Base-by-base conservation (phyloP, 2,113 vertebrate genomes). In the Phodopus roborovskii region DNA sequence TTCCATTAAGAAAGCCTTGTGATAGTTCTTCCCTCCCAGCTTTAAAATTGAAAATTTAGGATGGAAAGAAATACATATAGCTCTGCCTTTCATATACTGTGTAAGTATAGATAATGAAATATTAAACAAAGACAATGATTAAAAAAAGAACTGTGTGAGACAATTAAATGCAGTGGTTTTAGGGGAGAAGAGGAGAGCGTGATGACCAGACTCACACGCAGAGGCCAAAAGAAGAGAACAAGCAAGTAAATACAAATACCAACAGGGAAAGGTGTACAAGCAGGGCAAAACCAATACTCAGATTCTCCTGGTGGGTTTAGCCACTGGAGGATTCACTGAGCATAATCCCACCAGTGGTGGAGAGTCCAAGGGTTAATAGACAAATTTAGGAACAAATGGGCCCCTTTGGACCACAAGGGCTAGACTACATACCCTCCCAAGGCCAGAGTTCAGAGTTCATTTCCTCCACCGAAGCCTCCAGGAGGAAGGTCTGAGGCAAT, bases 311-410 rank as follows among this genome's bases (percentile, higher is more conserved):
- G 45, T 78, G 85, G 89, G 71, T 66, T 60, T 85, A 90, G 64
- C 91, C 93, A 81, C 58, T 42, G 20, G 36, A 92, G 81, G 58
- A 95, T 94, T 94, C 70, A 90, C 53, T 90, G 84, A 96, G 94
- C 36, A 53, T 86, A 97, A 74, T 94, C 94, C 94, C 92, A 92
- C 22, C 11, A 64, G 90, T 60, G 0, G 7, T 4, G 56, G 60
- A 86, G 53, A 85, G 94, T 95, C 77, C 85, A 95, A 79, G 96
- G 97, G 96, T 96, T 94, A 97, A 97, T 88, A 92, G 88, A 68
- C 85, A 73, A 60, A 48, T n/a, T 95, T 87, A 78, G 78, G 90
- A 96, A 81, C 73, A 97, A 96, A 96, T 95, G 96, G 95, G 95
- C 91, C 97, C 96, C 96, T 78, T 39, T 94, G 96, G 96, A 92